A percentile compares a stretch with the other conserved stretches of the same genome.
Conservation (phyloP, 2,797 vertebrate genomes). For the Pseudochirops cupreus region DNA sequence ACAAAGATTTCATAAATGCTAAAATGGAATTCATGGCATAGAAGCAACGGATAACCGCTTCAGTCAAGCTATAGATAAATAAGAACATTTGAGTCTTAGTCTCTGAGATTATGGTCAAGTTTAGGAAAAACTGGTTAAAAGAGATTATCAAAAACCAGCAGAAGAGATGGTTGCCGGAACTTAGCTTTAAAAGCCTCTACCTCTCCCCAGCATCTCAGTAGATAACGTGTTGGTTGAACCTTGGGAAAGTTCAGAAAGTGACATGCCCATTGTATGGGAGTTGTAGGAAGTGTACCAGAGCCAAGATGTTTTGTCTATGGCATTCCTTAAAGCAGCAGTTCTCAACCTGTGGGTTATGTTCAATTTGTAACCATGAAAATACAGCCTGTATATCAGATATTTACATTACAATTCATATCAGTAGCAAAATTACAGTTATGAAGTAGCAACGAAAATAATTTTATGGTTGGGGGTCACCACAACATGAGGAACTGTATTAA, state of each 20-base stretch:
- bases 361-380: too few relatives aligned
- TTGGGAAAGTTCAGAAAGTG: rapidly evolving
- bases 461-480: too few relatives aligned
- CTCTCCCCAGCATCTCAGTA: not conserved
- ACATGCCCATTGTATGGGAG: not conserved
- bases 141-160: not conserved
- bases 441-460: too few relatives aligned
- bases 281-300: not conserved
- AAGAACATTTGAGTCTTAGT: not conserved
- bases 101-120: not conserved
- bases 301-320: not conserved
- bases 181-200: not conserved
- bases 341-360: too few relatives aligned
- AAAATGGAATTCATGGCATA: not conserved
- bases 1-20: not conserved
- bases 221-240: not conserved
- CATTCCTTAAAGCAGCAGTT: not conserved
- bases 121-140: not conserved
- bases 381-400: too few relatives aligned
- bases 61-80: not conserved
- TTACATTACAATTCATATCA: too few relatives aligned
- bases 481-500: too few relatives aligned
- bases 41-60: not conserved
- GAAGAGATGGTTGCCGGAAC: not conserved
- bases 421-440: too few relatives aligned